Conservation (phyloP, 2,797 vertebrate genomes). For the Prionace glauca region DNA sequence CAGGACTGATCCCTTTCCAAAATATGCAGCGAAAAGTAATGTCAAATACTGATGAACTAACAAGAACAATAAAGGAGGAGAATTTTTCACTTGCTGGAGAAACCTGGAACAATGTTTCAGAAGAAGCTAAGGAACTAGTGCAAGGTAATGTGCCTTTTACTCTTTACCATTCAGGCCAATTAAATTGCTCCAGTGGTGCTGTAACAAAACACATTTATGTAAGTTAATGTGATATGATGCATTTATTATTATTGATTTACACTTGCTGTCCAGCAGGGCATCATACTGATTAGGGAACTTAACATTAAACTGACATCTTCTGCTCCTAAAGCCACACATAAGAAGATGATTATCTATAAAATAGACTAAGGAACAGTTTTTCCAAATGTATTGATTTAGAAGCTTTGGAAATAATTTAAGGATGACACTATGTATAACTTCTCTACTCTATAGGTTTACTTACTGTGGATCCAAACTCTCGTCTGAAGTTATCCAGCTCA, state of each 20-base stretch:
- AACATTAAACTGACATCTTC: too few species aligned
- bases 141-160: conserved; percentile 63
- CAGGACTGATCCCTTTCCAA: conserved; percentile 95
- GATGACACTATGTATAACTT: background rate
- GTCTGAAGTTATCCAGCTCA: conserved; percentile 93
- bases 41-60: conserved; percentile 88
- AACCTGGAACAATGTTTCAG: conserved; percentile 92
- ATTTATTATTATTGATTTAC: background rate
- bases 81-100: conserved; percentile 93
- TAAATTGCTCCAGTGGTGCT: conserved; percentile 11
- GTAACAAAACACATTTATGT: background rate
- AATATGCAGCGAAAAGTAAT: conserved; percentile 82
- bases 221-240: background rate
- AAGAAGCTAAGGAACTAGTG: conserved; percentile 92
- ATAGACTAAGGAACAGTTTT: background rate
- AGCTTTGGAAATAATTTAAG: background rate
- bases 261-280: too few species aligned
- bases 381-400: background rate
- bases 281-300: too few species aligned
- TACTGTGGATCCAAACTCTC: conserved; percentile 94
- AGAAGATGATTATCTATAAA: conserved; percentile 4
- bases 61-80: conserved; percentile 97
- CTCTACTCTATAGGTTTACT: conserved; percentile 70
- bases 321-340: too few species aligned
- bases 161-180: background rate